phyloP scores from a whole-genome alignment of 2,888 invertebrate genomes.

The Selenia dentaria region DNA sequence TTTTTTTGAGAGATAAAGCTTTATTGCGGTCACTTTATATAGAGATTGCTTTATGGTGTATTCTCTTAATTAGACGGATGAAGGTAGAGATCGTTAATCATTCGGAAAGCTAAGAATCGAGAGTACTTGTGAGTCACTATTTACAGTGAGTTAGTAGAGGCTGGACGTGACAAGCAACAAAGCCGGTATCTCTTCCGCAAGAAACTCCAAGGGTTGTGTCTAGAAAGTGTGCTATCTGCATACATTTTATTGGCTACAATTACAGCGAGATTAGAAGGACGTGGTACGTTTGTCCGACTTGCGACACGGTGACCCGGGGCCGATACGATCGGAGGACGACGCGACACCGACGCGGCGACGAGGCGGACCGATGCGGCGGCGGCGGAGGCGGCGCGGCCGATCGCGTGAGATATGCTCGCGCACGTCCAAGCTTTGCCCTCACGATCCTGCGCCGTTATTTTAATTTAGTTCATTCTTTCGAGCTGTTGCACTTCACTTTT shows the following conservation, averaged over 20 bases:
- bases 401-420: conserved; percentile 70
- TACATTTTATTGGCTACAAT: conserved; percentile 48
- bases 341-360: conserved; percentile 25
- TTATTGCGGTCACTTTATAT: conserved; percentile 16
- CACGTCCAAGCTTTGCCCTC: conserved; percentile 58
- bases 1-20: conserved; percentile 34
- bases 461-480: conserved; percentile 43
- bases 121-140: conserved; percentile 5
- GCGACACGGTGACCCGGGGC: conserved; percentile 62
- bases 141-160: conserved; percentile 7
- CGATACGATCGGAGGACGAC: conserved; percentile 57
- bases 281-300: conserved; percentile 47
- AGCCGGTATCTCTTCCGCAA: conserved; percentile 17
- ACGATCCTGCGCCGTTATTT: conserved; percentile 54
- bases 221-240: conserved; percentile 46
- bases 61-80: conserved; percentile 24
- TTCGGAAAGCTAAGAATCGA: not conserved
- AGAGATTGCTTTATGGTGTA: conserved; percentile 18
- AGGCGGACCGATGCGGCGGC: conserved; percentile 31
- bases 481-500: not conserved
- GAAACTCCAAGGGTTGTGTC: conserved; percentile 36
- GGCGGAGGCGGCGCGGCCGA: conserved; percentile 34
- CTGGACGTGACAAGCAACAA: conserved; percentile 16
- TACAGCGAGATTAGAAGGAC: conserved; percentile 47
- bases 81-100: conserved; percentile 16